These are phyloP conservation scores for Acleris laterana DNA, from an alignment of 2,888 invertebrate genomes.

Conservation along the genomic window DNA sequence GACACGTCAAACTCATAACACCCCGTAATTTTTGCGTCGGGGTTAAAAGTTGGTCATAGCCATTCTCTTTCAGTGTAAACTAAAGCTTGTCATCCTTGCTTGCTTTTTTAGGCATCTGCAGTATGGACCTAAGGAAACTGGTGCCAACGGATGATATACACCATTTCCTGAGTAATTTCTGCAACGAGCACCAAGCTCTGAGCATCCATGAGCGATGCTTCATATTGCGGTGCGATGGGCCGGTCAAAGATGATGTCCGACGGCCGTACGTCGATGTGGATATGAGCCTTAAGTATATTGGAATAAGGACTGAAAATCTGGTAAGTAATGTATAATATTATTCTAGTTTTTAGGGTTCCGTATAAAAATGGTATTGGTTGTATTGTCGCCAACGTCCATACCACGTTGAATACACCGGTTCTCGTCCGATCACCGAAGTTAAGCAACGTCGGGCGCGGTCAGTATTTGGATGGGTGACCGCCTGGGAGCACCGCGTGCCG, in stretches of 20 bases:
- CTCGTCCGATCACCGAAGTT: constrained; percentile 54
- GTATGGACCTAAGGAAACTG: constrained; percentile 80
- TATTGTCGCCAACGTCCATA: constrained; percentile 48
- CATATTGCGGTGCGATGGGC: constrained; percentile 60
- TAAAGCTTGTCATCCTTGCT: too few species aligned
- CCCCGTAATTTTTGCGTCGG: too few species aligned
- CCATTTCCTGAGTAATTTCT: constrained; percentile 66
- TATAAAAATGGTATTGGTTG: too few species aligned
- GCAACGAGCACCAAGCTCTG: constrained; percentile 62
- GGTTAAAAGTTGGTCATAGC: too few species aligned
- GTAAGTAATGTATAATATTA: constrained; percentile 1
- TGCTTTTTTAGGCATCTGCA: constrained; percentile 66
- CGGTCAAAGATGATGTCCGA: constrained; percentile 41
- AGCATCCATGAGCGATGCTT: constrained; percentile 74
- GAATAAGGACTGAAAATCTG: constrained; percentile 41
- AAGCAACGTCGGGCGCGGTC: constrained; percentile 63
- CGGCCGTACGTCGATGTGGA: constrained; percentile 80
- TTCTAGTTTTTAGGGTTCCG: too few species aligned
- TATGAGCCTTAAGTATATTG: constrained; percentile 73
- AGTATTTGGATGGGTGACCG: constrained; percentile 70
- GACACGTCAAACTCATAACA: too few species aligned
- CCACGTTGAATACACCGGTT: constrained; percentile 51
- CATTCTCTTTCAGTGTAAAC: too few species aligned
- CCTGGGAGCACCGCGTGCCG: constrained; percentile 56
- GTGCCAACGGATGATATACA: constrained; percentile 69